Conservation (phyloP, 2,113 vertebrate genomes). For the Lasiurus borealis region DNA sequence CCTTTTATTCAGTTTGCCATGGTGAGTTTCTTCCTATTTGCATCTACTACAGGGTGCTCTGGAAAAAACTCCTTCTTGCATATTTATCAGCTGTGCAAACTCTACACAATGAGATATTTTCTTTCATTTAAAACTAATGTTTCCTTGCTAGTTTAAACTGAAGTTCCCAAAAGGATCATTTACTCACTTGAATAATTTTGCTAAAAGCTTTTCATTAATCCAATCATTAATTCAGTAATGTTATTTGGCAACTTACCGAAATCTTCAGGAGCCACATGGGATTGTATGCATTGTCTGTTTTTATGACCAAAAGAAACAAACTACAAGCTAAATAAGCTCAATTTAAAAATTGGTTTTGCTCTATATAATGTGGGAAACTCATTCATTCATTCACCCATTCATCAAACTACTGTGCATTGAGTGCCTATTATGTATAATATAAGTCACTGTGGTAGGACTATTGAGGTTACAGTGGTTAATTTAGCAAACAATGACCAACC, state of each 20-base stretch:
- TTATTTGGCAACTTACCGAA: slow-evolving; percentile 84
- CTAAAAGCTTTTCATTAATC: slow-evolving; percentile 88
- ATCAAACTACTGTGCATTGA: not conserved
- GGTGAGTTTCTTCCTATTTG: slow-evolving; percentile 57
- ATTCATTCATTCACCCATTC: not conserved
- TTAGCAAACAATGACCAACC: not conserved
- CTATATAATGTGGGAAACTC: not conserved
- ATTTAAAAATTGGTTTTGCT: slow-evolving; percentile 38
- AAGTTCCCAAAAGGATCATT: slow-evolving; percentile 83
- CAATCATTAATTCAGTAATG: slow-evolving; percentile 83
- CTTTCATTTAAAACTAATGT: slow-evolving; percentile 85
- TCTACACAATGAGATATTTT: slow-evolving; percentile 81
- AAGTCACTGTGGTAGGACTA: not conserved
- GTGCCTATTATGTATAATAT: not conserved
- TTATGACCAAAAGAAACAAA: slow-evolving; percentile 74
- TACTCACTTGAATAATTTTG: slow-evolving; percentile 83
- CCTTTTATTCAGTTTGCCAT: slow-evolving; percentile 15
- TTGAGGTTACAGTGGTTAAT: not conserved
- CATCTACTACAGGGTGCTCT: slow-evolving; percentile 31
- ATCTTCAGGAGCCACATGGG: slow-evolving; percentile 81
- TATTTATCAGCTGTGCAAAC: slow-evolving; percentile 72
- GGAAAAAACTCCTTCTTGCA: slow-evolving; percentile 61
- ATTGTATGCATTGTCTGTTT: slow-evolving; percentile 80
- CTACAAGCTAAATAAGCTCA: not conserved
- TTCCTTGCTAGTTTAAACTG: slow-evolving; percentile 81